A percentile compares a stretch with the other conserved stretches of the same genome.
Evolutionary conservation across 2,113 vertebrate genomes (phyloP).

Genomic region (Mustelus asterias): DNA sequence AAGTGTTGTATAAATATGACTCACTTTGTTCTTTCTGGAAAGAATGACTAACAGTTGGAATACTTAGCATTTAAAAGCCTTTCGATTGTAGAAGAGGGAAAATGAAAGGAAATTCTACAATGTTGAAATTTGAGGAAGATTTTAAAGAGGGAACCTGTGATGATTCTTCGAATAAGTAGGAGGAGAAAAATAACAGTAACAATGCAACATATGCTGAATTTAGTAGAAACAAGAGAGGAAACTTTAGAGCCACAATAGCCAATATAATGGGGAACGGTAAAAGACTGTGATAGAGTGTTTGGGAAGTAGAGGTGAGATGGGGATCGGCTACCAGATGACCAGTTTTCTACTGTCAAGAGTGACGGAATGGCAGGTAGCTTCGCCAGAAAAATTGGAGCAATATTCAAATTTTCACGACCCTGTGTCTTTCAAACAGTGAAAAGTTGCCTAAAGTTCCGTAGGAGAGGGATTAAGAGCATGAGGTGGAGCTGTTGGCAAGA

Average conservation of each 20-base stretch:
- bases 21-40: too few relatives aligned
- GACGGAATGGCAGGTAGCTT: background rate
- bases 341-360: background rate
- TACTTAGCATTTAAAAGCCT: background rate
- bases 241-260: background rate
- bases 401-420: background rate
- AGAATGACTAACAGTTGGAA: background rate
- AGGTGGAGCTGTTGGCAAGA: background rate
- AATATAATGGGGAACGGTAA: background rate
- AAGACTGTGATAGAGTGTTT: background rate
- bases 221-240: background rate
- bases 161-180: background rate
- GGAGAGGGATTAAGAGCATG: background rate
- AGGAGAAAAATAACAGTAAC: background rate
- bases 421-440: background rate
- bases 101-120: background rate
- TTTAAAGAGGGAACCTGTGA: background rate
- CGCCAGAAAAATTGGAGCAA: background rate
- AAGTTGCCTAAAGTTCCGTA: background rate
- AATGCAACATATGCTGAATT: background rate
- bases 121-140: background rate
- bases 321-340: background rate
- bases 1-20: too few relatives aligned
- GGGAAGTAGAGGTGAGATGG: background rate
- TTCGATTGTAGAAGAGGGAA: background rate